Evolutionary conservation across 2,113 vertebrate genomes (phyloP), one percentile per base, ranked within the genome.

Genomic region (Sminthopsis crassicaudata): DNA sequence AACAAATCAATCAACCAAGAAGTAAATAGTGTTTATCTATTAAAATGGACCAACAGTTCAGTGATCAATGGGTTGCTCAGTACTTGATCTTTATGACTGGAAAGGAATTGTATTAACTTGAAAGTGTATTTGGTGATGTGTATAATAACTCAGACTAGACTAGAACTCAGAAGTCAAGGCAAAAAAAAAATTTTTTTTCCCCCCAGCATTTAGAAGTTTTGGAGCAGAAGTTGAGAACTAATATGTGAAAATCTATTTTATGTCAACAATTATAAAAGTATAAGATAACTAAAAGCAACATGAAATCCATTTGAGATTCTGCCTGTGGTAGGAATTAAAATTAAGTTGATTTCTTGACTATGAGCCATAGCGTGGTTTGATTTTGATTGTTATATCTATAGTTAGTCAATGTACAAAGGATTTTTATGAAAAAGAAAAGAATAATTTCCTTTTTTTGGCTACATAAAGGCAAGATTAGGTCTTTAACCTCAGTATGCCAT

Each of bases 1-100:
- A 95, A 96, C 94, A 94, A 96, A 92, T 55, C 46, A 53, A 91
- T 96, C 57, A 90, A 93, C 36, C 25, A 92, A 57, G 89, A 95
- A 94, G 36, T 67, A 92, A 96, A 94, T 90, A 25, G 27, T 53
- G 92, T 60, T 84, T 92, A 19, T 2, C 50, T 52, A 27, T 48
- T 25, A 90, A 54, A 94, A 96, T 53, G 48, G 27, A 88, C 53
- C 42, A 22, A 46, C 46, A 51, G 7, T 93, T 93, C 76, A 84
- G 16, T 30, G 46, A 92, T 42, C 16, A 4, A 90, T 6, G 8
- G 67, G n/a, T 14, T 89, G 57, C 46, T 54, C 91, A 46, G 42
- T 42, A 46, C 0, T 30, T 89, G 93, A 91, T n/a, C 50, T 94
- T 67, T 52, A 27, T 22, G 46, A 55, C 89, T 53, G 84, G 26